Evolutionary conservation across 2,888 invertebrate species (phyloP), one percentile per base, ranked within the genome.

Genomic region (Pseudococcus viburni): DNA sequence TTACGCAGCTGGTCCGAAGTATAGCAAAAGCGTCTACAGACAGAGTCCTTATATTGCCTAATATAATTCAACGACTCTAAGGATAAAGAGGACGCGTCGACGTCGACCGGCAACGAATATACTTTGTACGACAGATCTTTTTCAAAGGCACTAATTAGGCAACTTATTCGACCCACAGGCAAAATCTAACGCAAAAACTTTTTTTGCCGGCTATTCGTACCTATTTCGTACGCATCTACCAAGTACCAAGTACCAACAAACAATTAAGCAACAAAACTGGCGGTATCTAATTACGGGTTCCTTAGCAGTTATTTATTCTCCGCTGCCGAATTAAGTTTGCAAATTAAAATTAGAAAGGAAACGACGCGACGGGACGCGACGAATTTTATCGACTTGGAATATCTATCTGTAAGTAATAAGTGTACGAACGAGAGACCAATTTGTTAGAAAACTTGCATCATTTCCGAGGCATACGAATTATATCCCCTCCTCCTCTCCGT

Each of bases 81-180:
- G 7, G 64, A 22, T 4, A 11, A 64, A 2, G 12, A 55, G n/a
- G 55, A 0, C 55, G 9, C 6, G 42, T 42, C 8, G 48, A 55
- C n/a, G 55, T 5, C 55, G n/a, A 55, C 55, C 5, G 8, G 42
- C 15, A 15, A 51, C n/a, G 55, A 55, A n/a, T 55, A 5, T 0
- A 9, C 42, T 9, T 9, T 12, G 55, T 5, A n/a, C 6, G n/a
- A 55, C 6, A 26, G 68, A 26, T 68, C 2, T 15, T 68, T 68
- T 68, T 68, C 68, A 68, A 68, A 68, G 15, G 68, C 22, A 9
- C 15, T 68, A 68, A 68, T 68, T 68, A 68, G 22, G 9, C 68
- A 15, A 68, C 68, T 68, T 68, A 68, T 68, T 68, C 22, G 26
- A 68, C 22, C 11, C 68, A 8, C 12, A 11, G 68, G 22, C 19